Evolutionary conservation across 2,797 vertebrate species (phyloP).

Genomic region (Erethizon dorsatum): DNA sequence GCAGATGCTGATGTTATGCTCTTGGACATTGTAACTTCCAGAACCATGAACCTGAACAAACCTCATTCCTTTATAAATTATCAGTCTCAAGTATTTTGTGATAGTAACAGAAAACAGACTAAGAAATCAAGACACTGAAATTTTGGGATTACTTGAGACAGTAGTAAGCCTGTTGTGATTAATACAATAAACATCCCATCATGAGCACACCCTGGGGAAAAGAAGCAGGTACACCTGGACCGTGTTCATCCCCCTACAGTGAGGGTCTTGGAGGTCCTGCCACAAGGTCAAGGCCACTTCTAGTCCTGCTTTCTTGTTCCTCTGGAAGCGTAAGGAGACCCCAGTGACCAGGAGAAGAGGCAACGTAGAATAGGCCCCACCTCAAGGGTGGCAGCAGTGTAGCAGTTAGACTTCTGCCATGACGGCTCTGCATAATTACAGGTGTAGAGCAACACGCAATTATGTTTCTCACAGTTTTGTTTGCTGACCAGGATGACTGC

Average conservation of each 20-base stretch:
- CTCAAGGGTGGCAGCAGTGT: neutral
- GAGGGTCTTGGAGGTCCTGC: neutral
- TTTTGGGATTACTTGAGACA: neutral
- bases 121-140: slow-evolving; percentile 18
- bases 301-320: neutral
- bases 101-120: neutral
- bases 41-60: neutral
- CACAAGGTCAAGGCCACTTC: neutral
- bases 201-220: neutral
- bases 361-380: neutral
- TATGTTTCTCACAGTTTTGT: neutral
- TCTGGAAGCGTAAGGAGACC: neutral
- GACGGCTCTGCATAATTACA: neutral
- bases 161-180: neutral
- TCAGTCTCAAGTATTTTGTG: neutral
- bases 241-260: no score
- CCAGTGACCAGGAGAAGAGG: neutral
- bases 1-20: neutral
- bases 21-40: neutral
- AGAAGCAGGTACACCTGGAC: neutral
- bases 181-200: neutral
- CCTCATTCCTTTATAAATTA: neutral
- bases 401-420: neutral
- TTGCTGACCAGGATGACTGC: neutral
- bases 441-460: neutral